Base-by-base conservation (phyloP, 1,140 invertebrate species). In the Wiebesia pumilae region DNA sequence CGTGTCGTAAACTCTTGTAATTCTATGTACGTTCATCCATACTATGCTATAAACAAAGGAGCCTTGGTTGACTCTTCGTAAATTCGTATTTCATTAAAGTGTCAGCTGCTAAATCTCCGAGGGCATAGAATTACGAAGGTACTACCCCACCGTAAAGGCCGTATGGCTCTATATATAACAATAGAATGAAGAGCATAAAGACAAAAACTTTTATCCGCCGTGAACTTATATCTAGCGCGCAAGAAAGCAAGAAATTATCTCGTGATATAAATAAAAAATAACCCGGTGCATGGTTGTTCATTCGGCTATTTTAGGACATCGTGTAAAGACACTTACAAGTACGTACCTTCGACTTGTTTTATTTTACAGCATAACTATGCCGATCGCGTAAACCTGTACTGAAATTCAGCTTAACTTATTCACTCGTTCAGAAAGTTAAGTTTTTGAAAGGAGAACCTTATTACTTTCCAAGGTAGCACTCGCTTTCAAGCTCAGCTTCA, bases 31-130 rank as follows among this genome's bases (percentile, higher is more conserved):
- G 24, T 73, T 73, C 69, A 30, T 73, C 69, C 35, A 73, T 73
- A 40, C 6, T 40, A 40, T 6, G 40, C 35, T 38, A 73, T 73
- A 73, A 73, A 73, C 69, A 73, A 73, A 40, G 19, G 69, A 73
- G 21, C 33, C 21, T 6, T 40, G 69, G 69, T 73, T 73, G 40
- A 40, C 35, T 73, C 69, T 40, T 73, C 69, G 40, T 73, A 73
- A 73, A 73, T 73, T 73, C 33, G 14, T 73, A 35, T 73, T 73
- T 73, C 69, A 73, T 73, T 73, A 73, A 73, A 73, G 35, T 73
- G 69, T 73, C 69, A 73, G 38, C 69, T 19, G 69, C 69, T 73
- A 73, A 40, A 73, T 40, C 19, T 73, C 69, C 19, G 30, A 16
- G 65, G 12, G 30, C 65, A 69, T n/a, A 69, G 65, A 69, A 69